Evolutionary conservation across 92 coral and sea anemone species (phyloP).

Genomic region (Ricordea florida): DNA sequence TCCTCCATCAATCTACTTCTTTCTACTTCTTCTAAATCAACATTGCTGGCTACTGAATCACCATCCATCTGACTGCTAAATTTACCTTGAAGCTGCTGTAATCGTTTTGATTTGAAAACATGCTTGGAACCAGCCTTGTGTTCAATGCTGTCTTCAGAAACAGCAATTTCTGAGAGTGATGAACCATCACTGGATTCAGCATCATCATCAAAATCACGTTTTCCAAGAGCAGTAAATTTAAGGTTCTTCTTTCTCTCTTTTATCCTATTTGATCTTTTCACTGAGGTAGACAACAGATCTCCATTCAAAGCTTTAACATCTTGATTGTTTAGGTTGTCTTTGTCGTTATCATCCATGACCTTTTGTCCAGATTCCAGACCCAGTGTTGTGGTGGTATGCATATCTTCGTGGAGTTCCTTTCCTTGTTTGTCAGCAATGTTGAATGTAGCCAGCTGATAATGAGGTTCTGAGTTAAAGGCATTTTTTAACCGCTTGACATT

Average conservation of each 20-base stretch:
- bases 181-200: constrained; percentile 14
- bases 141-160: constrained; percentile 1
- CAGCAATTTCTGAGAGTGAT: constrained; percentile 4
- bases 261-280: constrained; percentile 15
- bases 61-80: constrained; percentile 16
- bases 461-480: background rate
- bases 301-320: too few species aligned
- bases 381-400: background rate
- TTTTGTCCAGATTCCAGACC: background rate
- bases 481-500: constrained; percentile 19
- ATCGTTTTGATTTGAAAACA: constrained; percentile 78
- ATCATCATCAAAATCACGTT: background rate
- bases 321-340: too few species aligned
- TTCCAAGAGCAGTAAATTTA: background rate
- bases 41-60: background rate
- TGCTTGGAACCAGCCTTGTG: background rate
- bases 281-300: background rate
- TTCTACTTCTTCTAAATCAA: background rate
- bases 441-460: constrained; percentile 7
- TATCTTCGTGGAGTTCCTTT: too few species aligned
- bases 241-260: background rate
- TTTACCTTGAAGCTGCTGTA: constrained; percentile 66
- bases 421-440: background rate
- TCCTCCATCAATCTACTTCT: background rate
- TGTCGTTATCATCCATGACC: background rate